Conservation (phyloP, 2,888 invertebrate species). For the Drosophila mulleri region DNA sequence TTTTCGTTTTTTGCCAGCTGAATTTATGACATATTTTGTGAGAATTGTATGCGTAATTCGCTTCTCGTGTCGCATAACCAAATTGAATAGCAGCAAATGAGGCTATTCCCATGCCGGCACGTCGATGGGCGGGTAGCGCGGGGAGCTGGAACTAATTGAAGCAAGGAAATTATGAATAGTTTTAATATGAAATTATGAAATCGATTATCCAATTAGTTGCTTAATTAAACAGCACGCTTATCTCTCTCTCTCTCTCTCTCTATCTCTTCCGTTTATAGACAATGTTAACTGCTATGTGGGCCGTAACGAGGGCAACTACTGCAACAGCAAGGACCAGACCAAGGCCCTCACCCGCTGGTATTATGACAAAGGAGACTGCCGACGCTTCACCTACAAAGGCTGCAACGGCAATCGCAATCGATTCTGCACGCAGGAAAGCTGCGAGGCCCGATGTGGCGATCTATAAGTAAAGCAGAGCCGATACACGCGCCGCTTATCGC, state of each 20-base stretch:
- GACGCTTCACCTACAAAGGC: slow-evolving; percentile 89
- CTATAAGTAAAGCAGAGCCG: slow-evolving; percentile 30
- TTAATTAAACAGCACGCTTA: slow-evolving; percentile 24
- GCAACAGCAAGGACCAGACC: slow-evolving; percentile 77
- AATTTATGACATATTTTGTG: slow-evolving; percentile 44
- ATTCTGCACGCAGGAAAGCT: slow-evolving; percentile 90
- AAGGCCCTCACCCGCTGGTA: slow-evolving; percentile 87
- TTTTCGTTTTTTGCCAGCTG: background rate
- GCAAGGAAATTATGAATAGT: slow-evolving; percentile 21
- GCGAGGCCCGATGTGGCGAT: slow-evolving; percentile 90
- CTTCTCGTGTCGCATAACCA: slow-evolving; percentile 6
- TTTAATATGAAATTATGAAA: slow-evolving; percentile 6
- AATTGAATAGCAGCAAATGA: slow-evolving; percentile 40
- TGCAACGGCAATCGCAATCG: slow-evolving; percentile 92
- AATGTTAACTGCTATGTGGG: slow-evolving; percentile 81
- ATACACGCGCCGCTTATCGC: background rate
- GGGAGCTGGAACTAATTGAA: slow-evolving; percentile 1
- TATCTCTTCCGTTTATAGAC: slow-evolving; percentile 58
- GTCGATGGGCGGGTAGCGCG: background rate
- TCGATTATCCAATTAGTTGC: slow-evolving; percentile 45
- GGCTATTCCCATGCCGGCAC: slow-evolving; percentile 6
- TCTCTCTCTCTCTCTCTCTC: too few species aligned
- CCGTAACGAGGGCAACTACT: slow-evolving; percentile 78
- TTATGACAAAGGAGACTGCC: slow-evolving; percentile 88
- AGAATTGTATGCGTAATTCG: slow-evolving; percentile 38